phyloP scores from a whole-genome alignment of 2,113 vertebrate species.

The Micromys minutus region DNA sequence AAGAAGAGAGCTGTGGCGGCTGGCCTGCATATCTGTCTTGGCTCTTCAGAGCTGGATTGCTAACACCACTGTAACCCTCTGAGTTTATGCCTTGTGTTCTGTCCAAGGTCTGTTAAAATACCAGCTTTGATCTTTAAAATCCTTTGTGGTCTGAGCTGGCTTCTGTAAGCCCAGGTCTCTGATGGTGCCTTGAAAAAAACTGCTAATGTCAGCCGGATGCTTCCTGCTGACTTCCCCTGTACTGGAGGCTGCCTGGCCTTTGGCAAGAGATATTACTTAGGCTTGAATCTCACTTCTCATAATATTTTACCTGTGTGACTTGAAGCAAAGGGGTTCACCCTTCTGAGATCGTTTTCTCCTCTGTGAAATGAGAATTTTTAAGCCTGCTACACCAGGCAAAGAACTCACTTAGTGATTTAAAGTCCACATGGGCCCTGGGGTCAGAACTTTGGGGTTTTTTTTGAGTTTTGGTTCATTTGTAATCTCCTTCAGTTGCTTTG shows the following conservation, averaged over 20 bases:
- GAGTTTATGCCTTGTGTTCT: slow-evolving; percentile 63
- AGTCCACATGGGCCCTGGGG: neutral
- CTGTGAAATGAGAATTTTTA: neutral
- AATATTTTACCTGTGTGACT: slow-evolving; percentile 11
- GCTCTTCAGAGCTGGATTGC: slow-evolving; percentile 55
- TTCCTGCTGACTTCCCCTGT: slow-evolving; percentile 57
- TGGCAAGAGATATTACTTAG: neutral
- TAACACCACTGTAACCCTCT: slow-evolving; percentile 66
- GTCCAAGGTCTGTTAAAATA: slow-evolving; percentile 75
- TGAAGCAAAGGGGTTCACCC: slow-evolving; percentile 15
- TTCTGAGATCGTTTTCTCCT: slow-evolving; percentile 22
- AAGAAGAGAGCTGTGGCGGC: slow-evolving; percentile 47
- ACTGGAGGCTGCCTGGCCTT: neutral
- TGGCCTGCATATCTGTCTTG: slow-evolving; percentile 48
- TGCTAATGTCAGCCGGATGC: slow-evolving; percentile 63
- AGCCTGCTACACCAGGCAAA: neutral
- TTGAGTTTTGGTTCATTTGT: neutral
- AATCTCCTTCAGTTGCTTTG: neutral
- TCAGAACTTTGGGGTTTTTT: slow-evolving; percentile 12
- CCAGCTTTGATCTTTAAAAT: slow-evolving; percentile 79
- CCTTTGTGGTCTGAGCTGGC: slow-evolving; percentile 60
- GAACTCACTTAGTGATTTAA: neutral
- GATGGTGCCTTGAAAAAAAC: slow-evolving; percentile 64
- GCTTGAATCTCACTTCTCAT: slow-evolving; percentile 44
- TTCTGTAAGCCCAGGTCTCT: slow-evolving; percentile 68